Evolutionary conservation across 2,113 vertebrate species (phyloP).

Genomic region (Seriola aureovittata): DNA sequence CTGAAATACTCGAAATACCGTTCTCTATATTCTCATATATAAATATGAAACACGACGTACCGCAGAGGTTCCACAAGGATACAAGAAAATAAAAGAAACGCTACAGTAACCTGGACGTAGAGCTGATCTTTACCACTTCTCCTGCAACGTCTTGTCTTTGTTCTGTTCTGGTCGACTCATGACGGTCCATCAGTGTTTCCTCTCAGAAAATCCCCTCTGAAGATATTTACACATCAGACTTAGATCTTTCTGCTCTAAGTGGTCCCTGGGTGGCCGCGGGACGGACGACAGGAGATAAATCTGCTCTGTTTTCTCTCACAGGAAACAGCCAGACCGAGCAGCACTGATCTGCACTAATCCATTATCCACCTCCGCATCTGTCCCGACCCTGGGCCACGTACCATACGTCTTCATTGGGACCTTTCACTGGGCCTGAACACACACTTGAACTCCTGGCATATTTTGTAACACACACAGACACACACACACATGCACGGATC

Average conservation of each 20-base stretch:
- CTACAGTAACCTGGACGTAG: no score
- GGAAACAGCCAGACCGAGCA: constrained; percentile 43
- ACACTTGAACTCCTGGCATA: constrained; percentile 17
- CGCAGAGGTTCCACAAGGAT: no score
- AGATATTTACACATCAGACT: constrained; percentile 45
- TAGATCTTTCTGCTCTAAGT: constrained; percentile 38
- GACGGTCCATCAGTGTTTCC: background rate
- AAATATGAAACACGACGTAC: background rate
- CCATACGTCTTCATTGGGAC: constrained; percentile 66
- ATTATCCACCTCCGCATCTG: constrained; percentile 55
- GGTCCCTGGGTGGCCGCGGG: constrained; percentile 57
- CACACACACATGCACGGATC: background rate
- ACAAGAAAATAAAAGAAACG: no score
- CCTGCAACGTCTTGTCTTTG: background rate
- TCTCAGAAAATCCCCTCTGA: constrained; percentile 32
- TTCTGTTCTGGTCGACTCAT: background rate
- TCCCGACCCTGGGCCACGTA: constrained; percentile 13
- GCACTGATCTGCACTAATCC: constrained; percentile 44
- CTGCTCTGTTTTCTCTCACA: constrained; percentile 63
- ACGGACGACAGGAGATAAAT: constrained; percentile 48
- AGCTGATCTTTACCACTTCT: background rate
- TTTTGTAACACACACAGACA: background rate
- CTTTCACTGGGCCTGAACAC: constrained; percentile 37
- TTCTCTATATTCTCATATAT: background rate
- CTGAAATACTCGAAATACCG: background rate